Evolutionary conservation across 2,113 vertebrate species (phyloP), one percentile per base, ranked within the genome.

Genomic region (Neotragus moschatus): DNA sequence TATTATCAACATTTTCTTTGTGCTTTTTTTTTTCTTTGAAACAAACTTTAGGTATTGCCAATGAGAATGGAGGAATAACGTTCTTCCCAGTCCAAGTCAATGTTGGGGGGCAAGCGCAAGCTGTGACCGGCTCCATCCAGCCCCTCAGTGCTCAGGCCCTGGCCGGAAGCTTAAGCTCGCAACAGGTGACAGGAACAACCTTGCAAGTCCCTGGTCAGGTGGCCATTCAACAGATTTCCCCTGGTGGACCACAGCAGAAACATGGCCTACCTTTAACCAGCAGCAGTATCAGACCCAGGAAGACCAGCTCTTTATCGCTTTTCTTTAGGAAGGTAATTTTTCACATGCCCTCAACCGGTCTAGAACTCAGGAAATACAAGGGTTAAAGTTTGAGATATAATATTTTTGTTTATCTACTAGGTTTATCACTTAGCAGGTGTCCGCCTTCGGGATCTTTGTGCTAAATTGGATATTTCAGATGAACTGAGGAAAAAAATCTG

Each of bases 21-120:
- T 47, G 56, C 14, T 49, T 93, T 60, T 92, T 45, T 55, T 93
- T 58, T 61, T 9, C 33, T 92, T 8, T 91, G 93, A 95, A 51
- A 97, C 53, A 7, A 91, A 79, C 92, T 94, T 3, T 97, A 99
- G 99, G 99, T n/a, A 99, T 99, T 89, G 99, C 99, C 98, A 99
- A 99, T 94, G 99, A 99, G 98, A 99, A 99, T 1, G 99, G 99
- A 97, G 99, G 99, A 39, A 99, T 99, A 94, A 99, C 99, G 0
- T 99, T 99, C 98, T 99, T 99, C 95, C 99, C 99, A 0, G 99
- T 99, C 9, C 99, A 99, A 13, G 99, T 99, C 2, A 99, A 99
- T 0, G 98, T 99, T 5, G 98, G 98, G 0, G 97, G 99, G 0
- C 99, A 99, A 98, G 96, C 99, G 4, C 99, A 98, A 2, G 94